Conservation (phyloP, 2,113 vertebrate species). For the Cochlearius cochlearius region DNA sequence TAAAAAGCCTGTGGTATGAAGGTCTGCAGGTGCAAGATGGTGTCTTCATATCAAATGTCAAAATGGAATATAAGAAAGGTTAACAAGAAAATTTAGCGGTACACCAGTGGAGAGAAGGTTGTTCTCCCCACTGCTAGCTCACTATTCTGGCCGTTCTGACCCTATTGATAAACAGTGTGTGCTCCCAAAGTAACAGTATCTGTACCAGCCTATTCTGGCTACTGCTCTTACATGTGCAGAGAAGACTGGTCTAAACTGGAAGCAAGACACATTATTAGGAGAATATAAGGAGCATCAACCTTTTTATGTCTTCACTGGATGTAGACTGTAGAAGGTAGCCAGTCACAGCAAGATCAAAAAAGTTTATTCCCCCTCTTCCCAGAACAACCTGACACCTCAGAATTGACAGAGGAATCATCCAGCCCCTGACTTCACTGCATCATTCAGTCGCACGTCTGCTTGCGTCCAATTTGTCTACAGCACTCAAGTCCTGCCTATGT, state of each 20-base stretch:
- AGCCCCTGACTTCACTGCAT: neutral
- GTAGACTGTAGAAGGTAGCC: neutral
- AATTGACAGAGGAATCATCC: neutral
- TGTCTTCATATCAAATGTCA: neutral
- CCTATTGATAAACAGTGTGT: rapidly evolving
- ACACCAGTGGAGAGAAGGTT: neutral
- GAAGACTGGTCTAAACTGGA: neutral
- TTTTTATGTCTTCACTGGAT: neutral
- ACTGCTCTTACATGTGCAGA: neutral
- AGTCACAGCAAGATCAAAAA: neutral
- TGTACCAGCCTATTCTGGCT: neutral
- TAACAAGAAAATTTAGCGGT: neutral
- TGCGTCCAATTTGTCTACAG: neutral
- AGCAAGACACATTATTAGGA: neutral
- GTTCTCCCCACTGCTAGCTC: neutral
- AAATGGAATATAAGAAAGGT: neutral
- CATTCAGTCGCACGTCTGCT: neutral
- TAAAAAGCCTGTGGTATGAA: neutral
- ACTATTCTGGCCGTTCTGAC: neutral
- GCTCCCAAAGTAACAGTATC: neutral
- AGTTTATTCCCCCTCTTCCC: neutral
- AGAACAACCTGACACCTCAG: neutral
- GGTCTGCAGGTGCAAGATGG: rapidly evolving
- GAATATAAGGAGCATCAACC: neutral
- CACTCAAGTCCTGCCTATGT: rapidly evolving